Conservation (phyloP, 1,140 invertebrate species). For the Caerostris extrusa region DNA sequence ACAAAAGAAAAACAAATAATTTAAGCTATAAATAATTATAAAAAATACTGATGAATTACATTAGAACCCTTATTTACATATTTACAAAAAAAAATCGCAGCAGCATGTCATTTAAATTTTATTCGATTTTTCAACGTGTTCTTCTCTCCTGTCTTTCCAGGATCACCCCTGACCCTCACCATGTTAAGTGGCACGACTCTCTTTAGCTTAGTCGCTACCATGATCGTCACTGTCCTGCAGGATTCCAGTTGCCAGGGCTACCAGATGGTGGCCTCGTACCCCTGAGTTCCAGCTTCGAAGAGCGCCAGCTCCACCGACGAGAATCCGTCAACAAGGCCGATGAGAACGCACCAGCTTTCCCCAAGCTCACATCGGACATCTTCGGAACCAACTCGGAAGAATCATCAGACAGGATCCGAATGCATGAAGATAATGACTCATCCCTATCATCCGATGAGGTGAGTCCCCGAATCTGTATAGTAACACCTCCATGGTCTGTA, state of each 20-base stretch:
- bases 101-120: too few relatives aligned
- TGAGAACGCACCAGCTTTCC: background rate
- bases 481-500: too few relatives aligned
- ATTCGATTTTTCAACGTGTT: background rate
- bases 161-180: background rate
- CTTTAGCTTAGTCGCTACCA: background rate
- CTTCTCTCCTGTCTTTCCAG: background rate
- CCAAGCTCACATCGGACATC: constrained; percentile 31
- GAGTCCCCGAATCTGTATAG: background rate
- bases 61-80: too few relatives aligned
- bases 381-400: constrained; percentile 56
- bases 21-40: too few relatives aligned
- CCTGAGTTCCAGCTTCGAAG: constrained; percentile 20
- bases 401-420: constrained; percentile 18
- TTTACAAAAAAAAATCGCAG: too few relatives aligned
- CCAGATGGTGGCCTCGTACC: constrained; percentile 50
- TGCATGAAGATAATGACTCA: constrained; percentile 60
- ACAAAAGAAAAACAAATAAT: too few relatives aligned
- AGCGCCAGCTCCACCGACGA: constrained; percentile 15
- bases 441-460: constrained; percentile 60
- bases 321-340: constrained; percentile 4
- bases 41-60: too few relatives aligned
- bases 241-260: constrained; percentile 51
- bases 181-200: constrained; percentile 35
- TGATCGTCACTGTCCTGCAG: background rate